Base-by-base conservation (phyloP, 1,140 invertebrate species). In the Amyelois transitella region DNA sequence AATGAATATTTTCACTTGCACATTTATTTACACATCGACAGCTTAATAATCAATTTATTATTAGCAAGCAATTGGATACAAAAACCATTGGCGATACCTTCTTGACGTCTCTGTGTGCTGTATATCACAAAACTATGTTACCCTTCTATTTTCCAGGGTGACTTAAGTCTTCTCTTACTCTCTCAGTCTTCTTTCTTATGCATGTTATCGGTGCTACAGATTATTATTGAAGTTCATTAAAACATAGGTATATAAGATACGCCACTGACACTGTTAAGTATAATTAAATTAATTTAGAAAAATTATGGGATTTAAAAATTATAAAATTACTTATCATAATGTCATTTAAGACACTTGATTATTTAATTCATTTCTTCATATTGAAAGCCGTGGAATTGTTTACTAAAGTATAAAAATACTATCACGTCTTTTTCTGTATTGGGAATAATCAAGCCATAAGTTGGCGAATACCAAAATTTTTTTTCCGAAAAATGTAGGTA, bases 11-110 rank as follows among this genome's bases (percentile, higher is more conserved):
- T 28, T 5, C 25, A 38, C 12, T 38, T 38, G 12, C 32, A 28
- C 7, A 1, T 28, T 28, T 10, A 28, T 10, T 10, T 28, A 12
- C 25, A 38, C 12, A 38, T 38, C 17, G n/a, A n/a, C 7, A 14
- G 12, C 32, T 14, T 14, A 38, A 14, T 6, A 14, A 8, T 38
- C 12, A 14, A 38, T 38, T 47, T 43, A 17, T 43, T 21, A 64
- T 72, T 73, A 71, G 68, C 74, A 77, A 71, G 74, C 77, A 75
- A 78, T 75, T 60, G 70, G 73, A 78, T 77, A 69, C 69, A 22
- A 58, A 53, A 47, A 45, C 63, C 45, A 53, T 51, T 38, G 49
- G 32, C 50, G 51, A 61, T 62, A 56, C 24, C 50, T 57, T 19
- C 51, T 56, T 55, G 51, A 60, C 51, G 75, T 79, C 72, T n/a